A percentile compares a stretch with the other conserved stretches of the same genome.
phyloP scores from a whole-genome alignment of 2,113 vertebrate species.

The Puntigrus tetrazona region DNA sequence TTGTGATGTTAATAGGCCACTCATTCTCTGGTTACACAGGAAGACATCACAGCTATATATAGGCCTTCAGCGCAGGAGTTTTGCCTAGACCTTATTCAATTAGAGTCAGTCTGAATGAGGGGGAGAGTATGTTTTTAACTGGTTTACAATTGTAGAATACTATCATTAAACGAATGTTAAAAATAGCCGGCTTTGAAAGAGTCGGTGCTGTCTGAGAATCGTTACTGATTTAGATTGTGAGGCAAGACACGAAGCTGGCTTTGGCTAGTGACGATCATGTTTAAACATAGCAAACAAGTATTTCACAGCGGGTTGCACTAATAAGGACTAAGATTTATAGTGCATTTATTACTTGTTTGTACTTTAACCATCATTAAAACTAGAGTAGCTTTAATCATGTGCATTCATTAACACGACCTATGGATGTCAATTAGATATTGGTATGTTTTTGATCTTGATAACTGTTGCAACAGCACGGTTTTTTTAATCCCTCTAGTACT shows the following conservation, averaged over 20 bases:
- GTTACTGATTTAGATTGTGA: not conserved
- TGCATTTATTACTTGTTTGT: not conserved
- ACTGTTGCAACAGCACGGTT: not conserved
- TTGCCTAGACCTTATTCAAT: slow-evolving; percentile 48
- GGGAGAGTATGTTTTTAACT: slow-evolving; percentile 37
- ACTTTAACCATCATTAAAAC: not conserved
- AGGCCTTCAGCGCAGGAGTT: slow-evolving; percentile 52
- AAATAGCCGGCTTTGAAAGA: slow-evolving; percentile 39
- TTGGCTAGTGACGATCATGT: not conserved
- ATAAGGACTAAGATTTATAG: not conserved
- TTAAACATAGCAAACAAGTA: slow-evolving; percentile 4
- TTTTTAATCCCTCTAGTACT: not conserved
- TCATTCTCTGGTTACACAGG: slow-evolving; percentile 77
- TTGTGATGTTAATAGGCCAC: slow-evolving; percentile 74
- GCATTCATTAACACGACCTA: not conserved
- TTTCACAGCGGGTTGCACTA: not conserved
- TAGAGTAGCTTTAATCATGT: not conserved
- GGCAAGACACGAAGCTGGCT: not conserved
- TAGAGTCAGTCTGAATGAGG: slow-evolving; percentile 46
- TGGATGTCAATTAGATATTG: not conserved
- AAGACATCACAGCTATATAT: slow-evolving; percentile 81
- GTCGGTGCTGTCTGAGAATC: slow-evolving; percentile 23
- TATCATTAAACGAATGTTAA: slow-evolving; percentile 18
- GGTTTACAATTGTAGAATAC: slow-evolving; percentile 5
- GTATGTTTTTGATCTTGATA: too few species aligned